Base-by-base conservation (phyloP, 1,140 invertebrate genomes). In the Drosophila sp. region DNA sequence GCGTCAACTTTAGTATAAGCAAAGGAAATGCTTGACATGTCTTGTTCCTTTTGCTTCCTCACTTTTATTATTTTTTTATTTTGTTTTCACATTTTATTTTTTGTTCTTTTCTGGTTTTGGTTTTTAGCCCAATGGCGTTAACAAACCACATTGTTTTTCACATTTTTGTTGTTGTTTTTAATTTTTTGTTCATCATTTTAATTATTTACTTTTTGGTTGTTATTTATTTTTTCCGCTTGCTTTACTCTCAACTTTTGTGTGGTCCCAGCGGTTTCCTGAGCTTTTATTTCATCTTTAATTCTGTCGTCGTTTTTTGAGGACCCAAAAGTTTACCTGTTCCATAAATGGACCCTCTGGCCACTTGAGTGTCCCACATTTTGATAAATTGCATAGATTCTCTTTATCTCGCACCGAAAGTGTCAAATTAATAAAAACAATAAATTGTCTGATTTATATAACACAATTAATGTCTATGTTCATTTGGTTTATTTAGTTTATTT, bases 1-100 rank as follows among this genome's bases (percentile, higher is more conserved):
- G 50, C 7, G 57, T 27, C 72, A 84, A 79, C 67, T 79, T 71
- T 80, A 67, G 45, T 75, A 74, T 32, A 61, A 74, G 78, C 70
- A 72, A 66, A 81, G 78, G 82, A 86, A 80, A 86, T 86, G 75
- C 81, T 75, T 80, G 71, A 86, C 81, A 86, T 78, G 64, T 86
- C 77, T 86, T 75, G 81, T 80, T 80, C 81, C 73, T 71, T 77
- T 76, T 58, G 53, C 73, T 66, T 70, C 62, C 69, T 71, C 51
- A 46, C 63, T 76, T 83, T 38, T 72, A 59, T 64, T 70, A 78
- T 53, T 53, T 58, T 67, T 67, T 53, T 45, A 41, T 72, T 63
- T 58, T 71, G 51, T 54, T 51, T 74, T 41, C 53, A 32, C 57
- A 29, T 59, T 59, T 50, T 51, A 5, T 41, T 57, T 50, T 57